Base-by-base conservation (phyloP, 2,797 vertebrate genomes). In the Pristis pectinata region DNA sequence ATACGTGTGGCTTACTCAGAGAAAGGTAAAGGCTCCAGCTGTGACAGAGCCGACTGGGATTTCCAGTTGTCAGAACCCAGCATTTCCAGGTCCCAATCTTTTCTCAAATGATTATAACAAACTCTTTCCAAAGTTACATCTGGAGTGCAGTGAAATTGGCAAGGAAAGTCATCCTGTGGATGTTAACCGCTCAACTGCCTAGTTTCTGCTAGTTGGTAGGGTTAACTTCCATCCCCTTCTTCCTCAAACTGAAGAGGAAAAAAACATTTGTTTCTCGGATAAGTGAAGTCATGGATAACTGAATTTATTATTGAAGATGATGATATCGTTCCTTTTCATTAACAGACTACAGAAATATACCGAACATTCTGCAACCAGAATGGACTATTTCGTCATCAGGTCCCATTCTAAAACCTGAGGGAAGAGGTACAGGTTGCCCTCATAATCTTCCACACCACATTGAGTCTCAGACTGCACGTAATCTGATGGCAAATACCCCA, bases 241-340 rank as follows among this genome's bases (percentile, higher is more conserved):
- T 89, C 85, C 34, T 91, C 59, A 67, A 91, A 67, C n/a, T 37
- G 87, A 91, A 67, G 61, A 67, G 61, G 19, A 37, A 61, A 22
- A 64, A 49, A 61, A 61, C 61, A n/a, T n/a, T 53, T 56, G 85
- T 74, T 85, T 85, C 56, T 34, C 19, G 70, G 61, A 64, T 64
- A 10, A 64, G 61, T 64, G 53, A 56, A 61, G 53, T 59, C 85
- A 89, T 59, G 56, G n/a, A 67, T 41, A 67, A 61, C 34, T 67
- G 59, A 91, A 91, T 91, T 27, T 41, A 67, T 91, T 91, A 64
- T 41, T 91, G 87, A 91, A 41, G 92, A 94, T 76, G 92, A 95
- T 91, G 95, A 95, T 95, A 95, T 61, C 96, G 97, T 98, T 97
- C 97, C 96, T 98, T 98, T 97, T 94, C 44, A 27, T 94, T 76